These are phyloP conservation scores for Myiothlypis chrysogaster DNA, from an alignment of 2,797 vertebrate species.

Conservation along the genomic window DNA sequence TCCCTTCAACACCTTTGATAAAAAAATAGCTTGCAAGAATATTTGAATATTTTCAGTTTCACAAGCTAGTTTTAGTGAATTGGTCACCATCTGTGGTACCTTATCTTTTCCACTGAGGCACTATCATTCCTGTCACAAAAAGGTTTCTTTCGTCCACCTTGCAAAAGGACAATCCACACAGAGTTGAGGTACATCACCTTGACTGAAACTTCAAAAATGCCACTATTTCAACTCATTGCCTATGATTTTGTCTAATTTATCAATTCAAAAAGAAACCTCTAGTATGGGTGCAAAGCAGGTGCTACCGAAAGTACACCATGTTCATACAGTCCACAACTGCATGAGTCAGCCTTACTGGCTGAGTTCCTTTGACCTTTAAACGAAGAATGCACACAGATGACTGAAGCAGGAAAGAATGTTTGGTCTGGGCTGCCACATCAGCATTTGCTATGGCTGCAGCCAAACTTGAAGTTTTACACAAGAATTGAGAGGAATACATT, in stretches of 20 bases:
- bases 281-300: neutral
- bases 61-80: neutral
- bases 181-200: neutral
- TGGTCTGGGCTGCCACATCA: conserved; percentile 64
- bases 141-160: neutral
- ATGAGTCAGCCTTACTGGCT: neutral
- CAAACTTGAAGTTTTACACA: neutral
- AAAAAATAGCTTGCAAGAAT: neutral
- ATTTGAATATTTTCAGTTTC: neutral
- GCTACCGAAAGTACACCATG: neutral
- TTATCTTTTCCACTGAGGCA: neutral
- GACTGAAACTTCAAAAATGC: neutral
- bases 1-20: neutral
- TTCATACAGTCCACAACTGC: neutral
- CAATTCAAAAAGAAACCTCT: neutral
- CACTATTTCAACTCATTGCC: neutral
- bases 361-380: conserved; percentile 69
- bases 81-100: neutral
- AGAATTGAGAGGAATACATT: neutral
- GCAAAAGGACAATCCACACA: neutral
- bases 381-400: conserved; percentile 28
- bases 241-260: neutral
- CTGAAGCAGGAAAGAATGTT: conserved; percentile 60
- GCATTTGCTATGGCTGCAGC: conserved; percentile 9
- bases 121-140: neutral